Base-by-base conservation (phyloP, 2,797 vertebrate species). In the Pseudochirops corinnae region DNA sequence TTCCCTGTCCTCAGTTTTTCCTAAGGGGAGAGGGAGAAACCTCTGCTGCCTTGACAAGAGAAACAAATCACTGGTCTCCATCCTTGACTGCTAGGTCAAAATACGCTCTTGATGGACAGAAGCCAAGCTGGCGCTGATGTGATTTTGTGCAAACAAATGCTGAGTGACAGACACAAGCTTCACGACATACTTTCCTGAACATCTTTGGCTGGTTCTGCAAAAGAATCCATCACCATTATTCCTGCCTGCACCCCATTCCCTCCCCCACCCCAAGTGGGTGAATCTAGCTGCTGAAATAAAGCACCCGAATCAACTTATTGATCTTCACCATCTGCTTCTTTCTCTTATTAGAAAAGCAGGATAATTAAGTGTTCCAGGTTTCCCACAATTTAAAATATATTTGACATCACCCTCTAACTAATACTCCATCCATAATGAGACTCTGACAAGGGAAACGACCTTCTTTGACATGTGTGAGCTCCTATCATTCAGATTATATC, bases 331-430 rank as follows among this genome's bases (percentile, higher is more conserved):
- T 92, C 13, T 3, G 28, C 91, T 94, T 91, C 87, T 97, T 56
- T 57, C 29, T 91, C 67, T 62, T 95, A 57, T 97, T 74, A 56
- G 18, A 3, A 55, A 92, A 94, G 90, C 91, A 94, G 13, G 56
- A 93, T 57, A 97, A 96, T 97, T 96, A 96, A 96, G 57, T 18
- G 90, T 90, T 55, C 56, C 16, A 26, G 56, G 67, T 74, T 14
- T 93, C 90, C 91, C 2, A 2, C 93, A 93, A 95, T 93, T 97
- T 90, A 94, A 87, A 96, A 95, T 57, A 90, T 0, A n/a, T 67
- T 39, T 92, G 97, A 97, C 46, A 60, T 60, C 62, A 6, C 46
- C 33, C 33, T 97, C 94, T 96, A 91, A 53, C 6, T 14, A 60
- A 55, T 74, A 55, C 39, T 16, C 55, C 90, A 93, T 94, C 46